Conservation (phyloP, 2,888 invertebrate species). For the Amiota minor region DNA sequence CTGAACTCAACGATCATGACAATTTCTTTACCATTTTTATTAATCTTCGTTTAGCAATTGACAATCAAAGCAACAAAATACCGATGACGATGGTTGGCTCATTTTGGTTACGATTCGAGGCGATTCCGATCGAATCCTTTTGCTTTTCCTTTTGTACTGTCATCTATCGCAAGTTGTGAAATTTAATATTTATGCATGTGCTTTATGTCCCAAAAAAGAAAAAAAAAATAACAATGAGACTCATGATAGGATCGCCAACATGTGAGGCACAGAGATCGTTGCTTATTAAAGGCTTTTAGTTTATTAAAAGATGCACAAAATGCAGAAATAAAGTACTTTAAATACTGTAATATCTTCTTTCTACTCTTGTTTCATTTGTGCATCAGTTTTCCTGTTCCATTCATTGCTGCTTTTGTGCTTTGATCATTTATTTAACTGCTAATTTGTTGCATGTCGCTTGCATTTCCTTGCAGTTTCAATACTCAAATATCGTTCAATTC, state of each 20-base stretch:
- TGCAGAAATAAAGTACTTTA: neutral
- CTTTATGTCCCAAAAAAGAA: slow-evolving; percentile 24
- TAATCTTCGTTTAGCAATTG: slow-evolving; percentile 69
- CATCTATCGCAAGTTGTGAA: slow-evolving; percentile 57
- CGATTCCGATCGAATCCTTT: neutral
- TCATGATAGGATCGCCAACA: no score
- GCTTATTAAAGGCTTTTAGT: slow-evolving; percentile 58
- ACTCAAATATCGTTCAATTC: neutral
- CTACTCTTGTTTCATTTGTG: no score
- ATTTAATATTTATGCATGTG: slow-evolving; percentile 69
- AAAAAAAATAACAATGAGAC: no score
- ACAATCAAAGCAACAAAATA: slow-evolving; percentile 56
- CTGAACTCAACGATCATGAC: slow-evolving; percentile 57
- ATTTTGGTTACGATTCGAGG: slow-evolving; percentile 1
- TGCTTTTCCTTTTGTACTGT: slow-evolving; percentile 8
- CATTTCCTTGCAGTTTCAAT: neutral
- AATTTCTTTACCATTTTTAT: slow-evolving; percentile 70
- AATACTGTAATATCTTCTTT: no score
- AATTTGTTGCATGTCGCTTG: slow-evolving; percentile 23
- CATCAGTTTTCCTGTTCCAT: neutral
- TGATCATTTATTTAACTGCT: slow-evolving; percentile 21
- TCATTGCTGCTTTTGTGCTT: slow-evolving; percentile 1
- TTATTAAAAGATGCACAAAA: slow-evolving; percentile 43
- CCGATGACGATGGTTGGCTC: neutral
- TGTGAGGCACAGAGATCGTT: neutral